Evolutionary conservation across 2,113 vertebrate species (phyloP), one percentile per base, ranked within the genome.

Genomic region (Colius striatus): DNA sequence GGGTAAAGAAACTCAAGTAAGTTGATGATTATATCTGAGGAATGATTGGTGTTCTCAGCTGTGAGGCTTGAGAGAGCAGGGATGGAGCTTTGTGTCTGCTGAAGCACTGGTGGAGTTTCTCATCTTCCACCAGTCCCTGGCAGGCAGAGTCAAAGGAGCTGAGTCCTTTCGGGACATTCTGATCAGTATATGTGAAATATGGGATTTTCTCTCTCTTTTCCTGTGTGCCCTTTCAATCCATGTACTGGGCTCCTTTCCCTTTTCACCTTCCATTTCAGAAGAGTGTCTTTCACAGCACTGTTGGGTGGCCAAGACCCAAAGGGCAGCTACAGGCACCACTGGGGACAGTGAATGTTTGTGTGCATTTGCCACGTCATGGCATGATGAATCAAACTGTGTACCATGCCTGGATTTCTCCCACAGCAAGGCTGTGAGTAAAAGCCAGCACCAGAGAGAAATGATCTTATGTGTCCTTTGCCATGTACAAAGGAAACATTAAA

Each of bases 361-460:
- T 3, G 0, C 2, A 3, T 43, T 21, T 67, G 4, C 9, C 76
- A 21, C 19, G 8, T 18, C 3, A 1, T 12, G 53, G 30, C 20
- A 9, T 1, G 30, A 41, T 6, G 34, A n/a, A 76, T 67, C 30
- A 36, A 75, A 50, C 17, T 3, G 0, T 1, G 3, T 5, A 14
- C 25, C 41, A 2, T 51, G 67, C 38, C 55, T 27, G 55, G 12
- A 10, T 26, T 58, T 53, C 17, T 20, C 48, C 48, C 73, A 9
- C 26, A 27, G 14, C 27, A 32, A 13, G 27, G 20, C 61, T 72
- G 48, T 0, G 18, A 75, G 51, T 8, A 62, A 67, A 50, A 63
- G 29, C 27, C 53, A 21, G 12, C 0, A 9, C 13, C 71, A 43
- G 58, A 18, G 38, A 27, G 18, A n/a, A 22, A 61, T 13, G 26